Conservation (phyloP, 2,113 vertebrate genomes). For the Sinocyclocheilus anshuiensis region DNA sequence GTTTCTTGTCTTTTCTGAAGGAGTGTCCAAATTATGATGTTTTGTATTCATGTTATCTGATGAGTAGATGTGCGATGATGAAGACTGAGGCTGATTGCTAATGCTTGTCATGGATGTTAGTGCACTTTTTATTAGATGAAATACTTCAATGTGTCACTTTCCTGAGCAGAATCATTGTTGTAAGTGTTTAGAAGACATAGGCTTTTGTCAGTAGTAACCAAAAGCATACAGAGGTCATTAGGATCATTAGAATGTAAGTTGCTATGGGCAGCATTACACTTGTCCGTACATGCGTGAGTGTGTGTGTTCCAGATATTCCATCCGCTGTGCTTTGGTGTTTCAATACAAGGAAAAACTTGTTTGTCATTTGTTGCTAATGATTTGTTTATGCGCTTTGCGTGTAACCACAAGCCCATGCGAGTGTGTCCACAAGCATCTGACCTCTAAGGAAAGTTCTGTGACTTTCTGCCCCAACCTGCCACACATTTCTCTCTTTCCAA, state of each 20-base stretch:
- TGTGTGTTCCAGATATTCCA: not conserved
- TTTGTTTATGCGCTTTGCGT: slow-evolving; percentile 5
- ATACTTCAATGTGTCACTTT: not conserved
- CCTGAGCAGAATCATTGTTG: not conserved
- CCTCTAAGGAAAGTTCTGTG: not conserved
- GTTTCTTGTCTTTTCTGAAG: slow-evolving; percentile 19
- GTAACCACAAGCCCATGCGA: not conserved
- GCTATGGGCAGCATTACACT: not conserved
- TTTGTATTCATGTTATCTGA: slow-evolving; percentile 25
- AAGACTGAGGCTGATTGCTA: slow-evolving; percentile 18
- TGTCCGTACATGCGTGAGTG: not conserved
- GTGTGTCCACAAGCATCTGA: not conserved
- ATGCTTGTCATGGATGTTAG: slow-evolving; percentile 1
- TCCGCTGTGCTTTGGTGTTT: not conserved
- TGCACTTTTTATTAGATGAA: slow-evolving; percentile 5
- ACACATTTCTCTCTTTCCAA: slow-evolving; percentile 7
- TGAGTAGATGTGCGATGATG: slow-evolving; percentile 24
- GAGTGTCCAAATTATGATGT: not conserved
- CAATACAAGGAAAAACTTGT: not conserved
- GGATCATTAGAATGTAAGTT: not conserved
- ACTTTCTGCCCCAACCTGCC: not conserved
- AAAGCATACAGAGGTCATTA: not conserved
- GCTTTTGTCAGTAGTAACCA: not conserved
- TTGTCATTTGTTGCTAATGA: slow-evolving; percentile 15
- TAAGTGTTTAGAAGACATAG: not conserved